Conservation (phyloP, 2,113 vertebrate species). For the Corydoras sp. region DNA sequence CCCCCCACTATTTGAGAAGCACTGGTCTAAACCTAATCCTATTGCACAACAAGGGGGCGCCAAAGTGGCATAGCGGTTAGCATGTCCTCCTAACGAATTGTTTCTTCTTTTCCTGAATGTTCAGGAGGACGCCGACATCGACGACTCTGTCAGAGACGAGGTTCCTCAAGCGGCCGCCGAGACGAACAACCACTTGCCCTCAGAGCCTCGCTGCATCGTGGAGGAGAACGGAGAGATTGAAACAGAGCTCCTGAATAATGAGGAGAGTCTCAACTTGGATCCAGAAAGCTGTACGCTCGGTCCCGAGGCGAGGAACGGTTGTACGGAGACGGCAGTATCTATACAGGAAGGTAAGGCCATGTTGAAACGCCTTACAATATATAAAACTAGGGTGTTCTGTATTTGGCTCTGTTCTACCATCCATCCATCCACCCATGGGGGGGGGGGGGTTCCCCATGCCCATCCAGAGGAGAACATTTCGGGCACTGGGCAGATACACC, state of each 20-base stretch:
- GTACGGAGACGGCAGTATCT: constrained; percentile 60
- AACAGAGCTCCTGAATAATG: constrained; percentile 77
- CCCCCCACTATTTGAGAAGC: too few species aligned
- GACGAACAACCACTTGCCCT: constrained; percentile 56
- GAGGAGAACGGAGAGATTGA: constrained; percentile 86
- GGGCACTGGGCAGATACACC: too few species aligned
- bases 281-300: constrained; percentile 69
- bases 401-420: too few species aligned
- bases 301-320: constrained; percentile 66
- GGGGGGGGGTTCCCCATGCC: too few species aligned
- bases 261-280: constrained; percentile 74
- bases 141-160: constrained; percentile 66
- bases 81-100: not conserved
- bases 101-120: not conserved
- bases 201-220: constrained; percentile 37
- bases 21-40: too few species aligned
- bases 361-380: too few species aligned
- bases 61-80: too few species aligned
- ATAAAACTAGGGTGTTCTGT: too few species aligned
- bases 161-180: constrained; percentile 65
- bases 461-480: too few species aligned
- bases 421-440: too few species aligned
- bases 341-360: constrained; percentile 71
- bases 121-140: constrained; percentile 68
- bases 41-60: too few species aligned